Percentiles rank a stretch among this genome's conserved stretches.
Evolutionary conservation across 1,140 invertebrate genomes (phyloP).

Genomic region (Brachionus asplanchnoidis): DNA sequence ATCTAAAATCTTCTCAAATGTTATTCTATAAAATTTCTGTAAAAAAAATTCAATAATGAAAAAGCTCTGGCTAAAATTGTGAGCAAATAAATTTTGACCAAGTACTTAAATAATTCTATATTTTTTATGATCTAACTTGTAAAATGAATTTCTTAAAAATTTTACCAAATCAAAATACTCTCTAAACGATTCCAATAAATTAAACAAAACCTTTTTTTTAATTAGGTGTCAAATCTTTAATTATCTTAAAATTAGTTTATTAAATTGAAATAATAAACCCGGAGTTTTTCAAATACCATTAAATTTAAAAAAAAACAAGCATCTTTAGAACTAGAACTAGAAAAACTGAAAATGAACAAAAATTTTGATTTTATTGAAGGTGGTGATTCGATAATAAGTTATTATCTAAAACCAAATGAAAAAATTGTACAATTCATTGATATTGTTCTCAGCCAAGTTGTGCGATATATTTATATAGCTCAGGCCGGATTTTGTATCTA

Average conservation of each 20-base stretch:
- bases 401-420: background rate
- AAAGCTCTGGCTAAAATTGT: no score
- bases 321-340: background rate
- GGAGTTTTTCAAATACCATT: background rate
- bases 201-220: background rate
- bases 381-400: background rate
- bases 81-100: no score
- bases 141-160: background rate
- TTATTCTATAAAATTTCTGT: no score
- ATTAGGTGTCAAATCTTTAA: background rate
- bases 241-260: background rate
- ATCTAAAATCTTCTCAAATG: no score
- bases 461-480: background rate
- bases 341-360: background rate
- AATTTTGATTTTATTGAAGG: background rate
- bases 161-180: no score
- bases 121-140: no score
- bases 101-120: no score
- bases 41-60: no score
- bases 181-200: background rate
- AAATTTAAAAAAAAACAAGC: background rate
- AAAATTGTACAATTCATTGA: background rate
- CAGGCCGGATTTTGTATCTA: slow-evolving; percentile 3
- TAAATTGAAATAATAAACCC: background rate
- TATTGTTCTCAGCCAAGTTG: background rate